Evolutionary conservation across 2,113 vertebrate genomes (phyloP).

Genomic region (Toxotes chatareus): DNA sequence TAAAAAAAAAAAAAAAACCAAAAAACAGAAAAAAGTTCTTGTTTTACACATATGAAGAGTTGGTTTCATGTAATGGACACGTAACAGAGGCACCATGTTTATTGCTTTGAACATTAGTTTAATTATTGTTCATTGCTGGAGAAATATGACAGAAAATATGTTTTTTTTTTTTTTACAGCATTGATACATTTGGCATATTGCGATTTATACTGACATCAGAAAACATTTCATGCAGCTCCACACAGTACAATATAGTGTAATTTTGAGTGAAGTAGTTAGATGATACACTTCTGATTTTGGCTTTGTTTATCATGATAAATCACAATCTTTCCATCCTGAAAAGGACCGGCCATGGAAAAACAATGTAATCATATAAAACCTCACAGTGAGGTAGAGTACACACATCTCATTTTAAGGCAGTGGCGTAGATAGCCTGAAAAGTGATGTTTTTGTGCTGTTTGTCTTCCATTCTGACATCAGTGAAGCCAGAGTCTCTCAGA

Average conservation of each 20-base stretch:
- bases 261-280: not conserved
- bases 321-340: not conserved
- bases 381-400: not conserved
- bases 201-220: not conserved
- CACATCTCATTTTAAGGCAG: conserved; percentile 66
- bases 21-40: not conserved
- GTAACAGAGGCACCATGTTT: not conserved
- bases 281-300: not conserved
- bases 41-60: not conserved
- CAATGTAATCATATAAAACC: not conserved
- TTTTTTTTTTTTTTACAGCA: too few relatives aligned
- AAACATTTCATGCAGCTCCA: not conserved
- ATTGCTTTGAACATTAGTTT: not conserved
- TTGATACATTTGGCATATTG: not conserved
- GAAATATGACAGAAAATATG: too few relatives aligned
- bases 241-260: not conserved
- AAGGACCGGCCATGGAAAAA: not conserved
- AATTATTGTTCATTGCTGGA: not conserved
- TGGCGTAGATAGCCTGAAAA: conserved; percentile 82
- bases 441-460: conserved; percentile 31
- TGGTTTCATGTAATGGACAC: not conserved
- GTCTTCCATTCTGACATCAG: conserved; percentile 77
- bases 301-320: not conserved
- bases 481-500: conserved; percentile 78
- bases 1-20: too few relatives aligned